phyloP scores from a whole-genome alignment of 2,888 invertebrate species.

The Epicampocera succincta region DNA sequence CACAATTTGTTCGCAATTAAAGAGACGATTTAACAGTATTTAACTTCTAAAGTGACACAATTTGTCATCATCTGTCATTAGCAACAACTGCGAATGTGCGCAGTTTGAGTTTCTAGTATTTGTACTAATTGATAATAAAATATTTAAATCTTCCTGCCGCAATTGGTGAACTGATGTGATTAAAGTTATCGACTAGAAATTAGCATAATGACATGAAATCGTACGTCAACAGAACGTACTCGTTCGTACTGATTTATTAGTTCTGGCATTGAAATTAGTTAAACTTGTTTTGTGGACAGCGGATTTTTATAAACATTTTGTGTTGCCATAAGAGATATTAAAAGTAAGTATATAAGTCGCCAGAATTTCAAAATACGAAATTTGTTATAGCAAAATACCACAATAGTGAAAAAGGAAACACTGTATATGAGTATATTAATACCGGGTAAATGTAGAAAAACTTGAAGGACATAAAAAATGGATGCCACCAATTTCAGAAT shows the following conservation, averaged over 20 bases:
- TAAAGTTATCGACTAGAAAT: not conserved
- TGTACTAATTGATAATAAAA: constrained; percentile 5
- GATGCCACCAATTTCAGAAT: no score
- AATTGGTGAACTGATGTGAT: not conserved
- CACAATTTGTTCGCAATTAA: not conserved
- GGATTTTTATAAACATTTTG: not conserved
- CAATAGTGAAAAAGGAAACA: no score
- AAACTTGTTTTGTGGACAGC: not conserved
- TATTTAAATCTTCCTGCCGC: constrained; percentile 11
- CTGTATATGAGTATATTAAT: no score
- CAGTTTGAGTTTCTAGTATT: not conserved
- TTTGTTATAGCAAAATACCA: no score
- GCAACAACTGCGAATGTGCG: not conserved
- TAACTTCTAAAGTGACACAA: constrained; percentile 11
- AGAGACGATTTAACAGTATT: not conserved
- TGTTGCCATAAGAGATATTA: no score
- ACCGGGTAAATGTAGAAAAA: no score
- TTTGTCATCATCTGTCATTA: constrained; percentile 8
- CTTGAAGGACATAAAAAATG: no score
- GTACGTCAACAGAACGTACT: not conserved
- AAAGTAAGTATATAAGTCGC: no score
- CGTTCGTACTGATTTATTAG: not conserved
- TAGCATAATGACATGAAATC: constrained; percentile 23
- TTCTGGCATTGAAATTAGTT: not conserved
- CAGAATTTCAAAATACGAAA: no score